Percentiles rank a stretch among this genome's conserved stretches.
Evolutionary conservation across 30 jellyfish, hydroid and myxozoan species (phyloP).

Genomic region (Mastigias papua): DNA sequence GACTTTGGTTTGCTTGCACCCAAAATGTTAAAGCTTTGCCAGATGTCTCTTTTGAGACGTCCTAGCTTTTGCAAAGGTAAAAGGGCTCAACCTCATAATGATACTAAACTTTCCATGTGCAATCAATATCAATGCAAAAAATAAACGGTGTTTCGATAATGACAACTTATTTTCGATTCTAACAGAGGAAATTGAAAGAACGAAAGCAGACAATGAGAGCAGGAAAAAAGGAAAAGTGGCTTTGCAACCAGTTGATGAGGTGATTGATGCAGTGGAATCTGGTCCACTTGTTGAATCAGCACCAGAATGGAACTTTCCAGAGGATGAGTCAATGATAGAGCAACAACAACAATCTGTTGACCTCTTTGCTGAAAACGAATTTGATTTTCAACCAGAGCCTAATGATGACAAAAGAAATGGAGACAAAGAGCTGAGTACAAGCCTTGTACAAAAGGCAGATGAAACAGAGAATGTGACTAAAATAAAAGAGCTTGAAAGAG

Average conservation of each 20-base stretch:
- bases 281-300: slow-evolving; percentile 56
- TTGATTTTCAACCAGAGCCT: slow-evolving; percentile 11
- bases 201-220: not conserved
- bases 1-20: too few species aligned
- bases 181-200: slow-evolving; percentile 12
- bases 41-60: too few species aligned
- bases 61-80: too few species aligned
- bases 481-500: slow-evolving; percentile 79
- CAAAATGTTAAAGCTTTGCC: too few species aligned
- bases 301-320: slow-evolving; percentile 78
- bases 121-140: too few species aligned
- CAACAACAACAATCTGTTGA: not conserved
- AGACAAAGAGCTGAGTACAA: not conserved
- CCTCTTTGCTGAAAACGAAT: slow-evolving; percentile 26
- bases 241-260: slow-evolving; percentile 52
- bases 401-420: not conserved
- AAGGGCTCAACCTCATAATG: too few species aligned
- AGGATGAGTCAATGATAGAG: slow-evolving; percentile 25
- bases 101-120: too few species aligned
- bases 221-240: slow-evolving; percentile 2
- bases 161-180: not conserved
- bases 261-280: slow-evolving; percentile 32
- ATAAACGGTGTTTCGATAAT: not conserved
- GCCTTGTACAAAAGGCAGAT: not conserved
- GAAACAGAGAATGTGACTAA: slow-evolving; percentile 27